phyloP scores from a whole-genome alignment of 2,797 vertebrate genomes.

The Microchirus variegatus region DNA sequence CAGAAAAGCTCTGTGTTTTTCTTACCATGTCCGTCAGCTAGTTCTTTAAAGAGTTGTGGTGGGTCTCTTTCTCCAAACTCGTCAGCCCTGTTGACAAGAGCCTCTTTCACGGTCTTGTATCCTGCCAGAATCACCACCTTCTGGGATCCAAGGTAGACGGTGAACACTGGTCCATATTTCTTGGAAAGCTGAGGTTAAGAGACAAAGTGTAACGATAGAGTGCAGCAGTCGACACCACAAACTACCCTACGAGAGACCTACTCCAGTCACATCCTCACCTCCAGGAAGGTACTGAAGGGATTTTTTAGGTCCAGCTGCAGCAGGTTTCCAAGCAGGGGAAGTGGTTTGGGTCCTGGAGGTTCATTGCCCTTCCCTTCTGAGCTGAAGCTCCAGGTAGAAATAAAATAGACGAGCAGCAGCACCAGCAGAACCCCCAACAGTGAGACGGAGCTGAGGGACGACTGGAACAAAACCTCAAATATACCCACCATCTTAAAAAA shows the following conservation, averaged over 20 bases:
- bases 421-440: slow-evolving; percentile 31
- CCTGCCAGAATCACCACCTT: slow-evolving; percentile 59
- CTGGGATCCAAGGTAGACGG: slow-evolving; percentile 28
- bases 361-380: slow-evolving; percentile 12
- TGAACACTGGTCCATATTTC: slow-evolving; percentile 59
- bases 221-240: neutral
- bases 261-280: slow-evolving; percentile 41
- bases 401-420: slow-evolving; percentile 40
- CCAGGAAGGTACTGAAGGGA: slow-evolving; percentile 38
- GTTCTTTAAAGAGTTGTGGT: fast-evolving
- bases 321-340: slow-evolving; percentile 77
- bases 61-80: slow-evolving; percentile 48
- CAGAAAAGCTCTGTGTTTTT: fast-evolving
- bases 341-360: slow-evolving; percentile 69
- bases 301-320: slow-evolving; percentile 61
- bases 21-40: slow-evolving; percentile 31
- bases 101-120: slow-evolving; percentile 59
- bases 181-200: slow-evolving; percentile 32
- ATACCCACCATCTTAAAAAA: neutral
- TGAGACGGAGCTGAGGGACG: neutral
- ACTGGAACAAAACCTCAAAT: slow-evolving; percentile 2
- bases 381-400: slow-evolving; percentile 4
- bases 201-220: neutral
- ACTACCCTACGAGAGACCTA: neutral
- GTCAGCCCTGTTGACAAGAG: slow-evolving; percentile 34